A percentile compares a stretch with the other conserved stretches of the same genome.
These are phyloP conservation scores for Archilochus colubris DNA, from an alignment of 2,113 vertebrate genomes.

Conservation along the genomic window DNA sequence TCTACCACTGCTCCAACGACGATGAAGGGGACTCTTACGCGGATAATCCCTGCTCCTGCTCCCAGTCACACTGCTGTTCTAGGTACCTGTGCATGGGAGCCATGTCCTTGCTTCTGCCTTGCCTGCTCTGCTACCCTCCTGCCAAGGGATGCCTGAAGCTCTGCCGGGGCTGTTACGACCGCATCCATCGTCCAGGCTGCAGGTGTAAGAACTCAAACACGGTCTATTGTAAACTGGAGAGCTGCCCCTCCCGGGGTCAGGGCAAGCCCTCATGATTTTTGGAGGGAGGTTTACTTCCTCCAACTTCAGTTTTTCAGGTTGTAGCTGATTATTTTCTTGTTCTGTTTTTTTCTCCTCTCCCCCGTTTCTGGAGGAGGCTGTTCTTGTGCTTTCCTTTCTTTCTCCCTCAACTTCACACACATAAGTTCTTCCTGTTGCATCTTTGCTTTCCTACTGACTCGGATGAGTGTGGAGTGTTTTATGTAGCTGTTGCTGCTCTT, in stretches of 20 bases:
- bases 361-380: background rate
- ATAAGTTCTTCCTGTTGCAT: conserved; percentile 70
- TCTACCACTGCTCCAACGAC: conserved; percentile 98
- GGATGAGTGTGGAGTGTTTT: conserved; percentile 30
- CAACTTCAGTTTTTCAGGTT: conserved; percentile 71
- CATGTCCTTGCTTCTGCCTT: conserved; percentile 90
- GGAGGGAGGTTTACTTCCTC: conserved; percentile 61
- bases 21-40: conserved; percentile 94
- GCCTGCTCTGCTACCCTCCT: conserved; percentile 95
- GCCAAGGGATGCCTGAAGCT: conserved; percentile 91
- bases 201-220: conserved; percentile 98
- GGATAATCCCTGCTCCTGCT: conserved; percentile 95
- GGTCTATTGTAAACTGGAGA: conserved; percentile 97
- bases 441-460: background rate
- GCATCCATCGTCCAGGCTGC: conserved; percentile 89
- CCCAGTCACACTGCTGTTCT: conserved; percentile 92
- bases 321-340: conserved; percentile 48
- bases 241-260: conserved; percentile 83
- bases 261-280: conserved; percentile 91
- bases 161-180: conserved; percentile 90
- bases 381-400: conserved; percentile 16
- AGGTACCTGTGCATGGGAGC: conserved; percentile 97
- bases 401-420: conserved; percentile 31
- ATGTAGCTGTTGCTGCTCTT: conserved; percentile 26
- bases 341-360: background rate